Percentiles rank a stretch among this genome's conserved stretches.
Evolutionary conservation across 2,797 vertebrate species (phyloP).

Genomic region (Geotrypetes seraphini): DNA sequence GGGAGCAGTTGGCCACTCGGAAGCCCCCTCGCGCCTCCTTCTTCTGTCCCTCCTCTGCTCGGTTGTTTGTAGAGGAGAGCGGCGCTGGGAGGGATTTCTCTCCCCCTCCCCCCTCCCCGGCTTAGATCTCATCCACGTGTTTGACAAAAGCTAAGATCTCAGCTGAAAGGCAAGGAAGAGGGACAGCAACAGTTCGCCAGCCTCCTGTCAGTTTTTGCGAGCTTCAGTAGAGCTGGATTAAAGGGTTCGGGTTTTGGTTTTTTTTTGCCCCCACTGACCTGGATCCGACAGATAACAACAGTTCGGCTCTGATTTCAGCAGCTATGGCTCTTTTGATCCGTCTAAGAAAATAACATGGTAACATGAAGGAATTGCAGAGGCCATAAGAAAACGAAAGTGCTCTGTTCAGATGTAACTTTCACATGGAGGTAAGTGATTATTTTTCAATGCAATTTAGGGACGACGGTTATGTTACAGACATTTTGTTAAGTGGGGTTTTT

Average conservation of each 20-base stretch:
- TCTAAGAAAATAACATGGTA: background rate
- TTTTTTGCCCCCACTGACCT: no score
- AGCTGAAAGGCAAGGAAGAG: background rate
- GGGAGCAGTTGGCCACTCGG: no score
- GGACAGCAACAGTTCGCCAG: background rate
- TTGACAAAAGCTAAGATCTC: background rate
- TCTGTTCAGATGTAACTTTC: no score
- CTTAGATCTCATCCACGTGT: constrained; percentile 23
- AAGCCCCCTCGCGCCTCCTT: background rate
- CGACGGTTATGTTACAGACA: no score
- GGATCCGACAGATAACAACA: no score
- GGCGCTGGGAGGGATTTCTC: background rate
- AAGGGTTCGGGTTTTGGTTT: background rate
- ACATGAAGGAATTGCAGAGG: background rate
- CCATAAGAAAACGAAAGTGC: no score
- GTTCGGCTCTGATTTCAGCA: background rate
- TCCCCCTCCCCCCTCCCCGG: background rate
- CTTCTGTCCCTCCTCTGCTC: background rate
- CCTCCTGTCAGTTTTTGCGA: background rate
- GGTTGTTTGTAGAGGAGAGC: constrained; percentile 14
- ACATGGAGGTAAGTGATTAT: no score
- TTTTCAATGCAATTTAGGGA: no score
- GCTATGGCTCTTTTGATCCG: background rate
- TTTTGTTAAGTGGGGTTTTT: no score
- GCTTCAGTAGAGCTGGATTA: background rate